Evolutionary conservation across 1,140 invertebrate genomes (phyloP).

Genomic region (Ganaspis sp.): DNA sequence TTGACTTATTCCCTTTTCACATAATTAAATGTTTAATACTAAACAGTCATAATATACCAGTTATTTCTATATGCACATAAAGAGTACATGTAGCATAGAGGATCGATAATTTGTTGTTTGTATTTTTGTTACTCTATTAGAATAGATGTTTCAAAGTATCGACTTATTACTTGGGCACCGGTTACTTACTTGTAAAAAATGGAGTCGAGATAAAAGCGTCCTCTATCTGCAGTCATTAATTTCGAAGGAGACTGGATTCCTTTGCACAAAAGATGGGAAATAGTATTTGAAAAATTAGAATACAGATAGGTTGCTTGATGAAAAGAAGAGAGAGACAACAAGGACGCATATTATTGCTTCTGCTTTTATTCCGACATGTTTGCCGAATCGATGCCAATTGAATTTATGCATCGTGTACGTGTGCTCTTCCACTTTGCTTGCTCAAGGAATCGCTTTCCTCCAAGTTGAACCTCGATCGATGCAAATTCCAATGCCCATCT

Average conservation of each 20-base stretch:
- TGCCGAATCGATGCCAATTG: conserved; percentile 26
- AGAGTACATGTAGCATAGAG: too few species aligned
- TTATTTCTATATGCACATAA: too few species aligned
- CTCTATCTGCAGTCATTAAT: too few species aligned
- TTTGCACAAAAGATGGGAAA: not conserved
- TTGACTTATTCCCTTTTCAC: too few species aligned
- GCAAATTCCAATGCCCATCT: conserved; percentile 1
- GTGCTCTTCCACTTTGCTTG: conserved; percentile 8
- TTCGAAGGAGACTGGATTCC: not conserved
- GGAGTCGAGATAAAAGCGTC: too few species aligned
- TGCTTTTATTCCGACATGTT: conserved; percentile 27
- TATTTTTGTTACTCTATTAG: too few species aligned
- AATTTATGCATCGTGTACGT: conserved; percentile 17
- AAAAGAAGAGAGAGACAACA: not conserved
- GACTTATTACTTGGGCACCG: too few species aligned
- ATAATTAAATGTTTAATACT: too few species aligned
- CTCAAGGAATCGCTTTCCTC: not conserved
- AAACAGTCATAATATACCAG: too few species aligned
- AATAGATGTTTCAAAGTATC: too few species aligned
- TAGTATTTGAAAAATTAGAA: conserved; percentile 1
- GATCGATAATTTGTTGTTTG: too few species aligned
- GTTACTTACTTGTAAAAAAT: too few species aligned
- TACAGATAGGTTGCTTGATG: conserved; percentile 14
- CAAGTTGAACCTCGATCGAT: not conserved
- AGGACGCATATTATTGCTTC: conserved; percentile 25